Percentiles rank a stretch among this genome's conserved stretches.
phyloP scores from a whole-genome alignment of 2,113 vertebrate species.

The Coptodon rendalli region DNA sequence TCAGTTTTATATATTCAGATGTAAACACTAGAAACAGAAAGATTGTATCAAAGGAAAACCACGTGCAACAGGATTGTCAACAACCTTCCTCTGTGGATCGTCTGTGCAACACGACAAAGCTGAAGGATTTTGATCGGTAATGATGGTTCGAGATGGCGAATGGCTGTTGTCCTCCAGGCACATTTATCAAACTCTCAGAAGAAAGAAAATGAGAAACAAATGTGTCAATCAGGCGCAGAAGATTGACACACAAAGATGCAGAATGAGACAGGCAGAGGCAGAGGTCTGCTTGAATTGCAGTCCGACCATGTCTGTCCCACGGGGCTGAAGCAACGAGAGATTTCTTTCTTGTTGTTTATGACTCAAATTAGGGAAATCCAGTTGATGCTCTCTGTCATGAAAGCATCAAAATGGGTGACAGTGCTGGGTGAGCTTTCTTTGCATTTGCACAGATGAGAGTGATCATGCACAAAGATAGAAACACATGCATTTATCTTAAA shows the following conservation, averaged over 20 bases:
- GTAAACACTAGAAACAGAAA: neutral
- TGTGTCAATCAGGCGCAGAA: conserved; percentile 30
- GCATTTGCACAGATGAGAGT: neutral
- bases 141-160: neutral
- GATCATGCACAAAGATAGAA: neutral
- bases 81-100: neutral
- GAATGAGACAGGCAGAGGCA: conserved; percentile 16
- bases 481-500: neutral
- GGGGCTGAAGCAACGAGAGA: neutral
- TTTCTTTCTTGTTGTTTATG: neutral
- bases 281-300: conserved; percentile 6
- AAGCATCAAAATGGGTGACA: neutral
- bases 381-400: neutral
- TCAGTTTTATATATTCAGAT: neutral
- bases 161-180: conserved; percentile 30
- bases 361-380: conserved; percentile 10
- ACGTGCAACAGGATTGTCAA: neutral
- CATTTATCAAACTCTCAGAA: conserved; percentile 35
- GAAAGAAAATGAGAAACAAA: conserved; percentile 16
- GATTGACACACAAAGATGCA: conserved; percentile 18
- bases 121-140: neutral
- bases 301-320: conserved; percentile 6
- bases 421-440: neutral
- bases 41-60: neutral
- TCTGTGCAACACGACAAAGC: neutral